Base-by-base conservation (phyloP, 2,797 vertebrate genomes). In the Spinus pinus region DNA sequence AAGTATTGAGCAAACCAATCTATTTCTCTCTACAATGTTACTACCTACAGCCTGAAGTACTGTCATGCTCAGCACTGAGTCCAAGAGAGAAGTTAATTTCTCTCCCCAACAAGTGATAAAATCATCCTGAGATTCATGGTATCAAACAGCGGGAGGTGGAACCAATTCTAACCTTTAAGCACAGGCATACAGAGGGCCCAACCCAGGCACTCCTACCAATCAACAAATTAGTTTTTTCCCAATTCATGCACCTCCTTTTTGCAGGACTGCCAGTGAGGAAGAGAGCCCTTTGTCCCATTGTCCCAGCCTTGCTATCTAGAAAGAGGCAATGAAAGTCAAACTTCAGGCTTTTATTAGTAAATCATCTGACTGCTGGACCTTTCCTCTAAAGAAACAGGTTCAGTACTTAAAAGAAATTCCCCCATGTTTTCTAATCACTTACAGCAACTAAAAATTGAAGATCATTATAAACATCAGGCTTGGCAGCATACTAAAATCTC, bases 401-500 rank as follows among this genome's bases (percentile, higher is more conserved):
- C 69, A 42, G 21, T 64, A 53, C 37, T 84, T 90, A 67, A 81
- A 91, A 75, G 37, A 87, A 94, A 88, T 83, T 54, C 41, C 46
- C 31, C 18, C 17, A 33, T 62, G 67, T 89, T 91, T 96, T 87
- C 86, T 86, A 95, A 93, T 94, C 83, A 92, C 53, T 93, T 81
- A 44, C 93, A 94, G 88, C 44, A 91, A 93, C 54, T 75, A 49
- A 92, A 94, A 82, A 69, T 64, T 93, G 86, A 96, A 85, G 90
- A 94, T 82, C 90, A 89, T 95, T 96, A 86, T 81, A 93, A 91
- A 85, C 89, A 94, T 92, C 60, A 94, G 84, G 25, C 51, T 94
- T 94, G 90, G 92, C 94, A 96, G 79, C 21, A 49, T 56, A 72
- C 49, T 87, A 90, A 94, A 87, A 84, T 69, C 53, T 86, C 73